phyloP scores from a whole-genome alignment of 1,140 invertebrate genomes.

The Eulimnadia texana region DNA sequence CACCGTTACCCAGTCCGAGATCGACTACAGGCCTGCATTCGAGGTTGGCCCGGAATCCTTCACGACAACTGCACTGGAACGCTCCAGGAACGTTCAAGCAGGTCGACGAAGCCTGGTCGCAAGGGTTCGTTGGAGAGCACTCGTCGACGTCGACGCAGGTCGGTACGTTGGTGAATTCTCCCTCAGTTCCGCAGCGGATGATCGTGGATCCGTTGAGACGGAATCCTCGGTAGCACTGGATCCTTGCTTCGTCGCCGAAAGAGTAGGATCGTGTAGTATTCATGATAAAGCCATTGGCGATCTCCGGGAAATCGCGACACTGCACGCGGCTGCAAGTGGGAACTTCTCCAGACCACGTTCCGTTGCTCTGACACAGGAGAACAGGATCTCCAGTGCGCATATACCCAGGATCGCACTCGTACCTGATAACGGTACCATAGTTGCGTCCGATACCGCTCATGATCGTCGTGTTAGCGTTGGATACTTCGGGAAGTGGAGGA shows the following conservation, averaged over 20 bases:
- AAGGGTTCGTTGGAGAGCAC: constrained; percentile 64
- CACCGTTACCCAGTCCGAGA: constrained; percentile 72
- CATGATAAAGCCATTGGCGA: constrained; percentile 69
- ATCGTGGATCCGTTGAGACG: constrained; percentile 69
- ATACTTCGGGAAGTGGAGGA: constrained; percentile 69
- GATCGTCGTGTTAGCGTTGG: constrained; percentile 71
- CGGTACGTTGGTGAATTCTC: constrained; percentile 69
- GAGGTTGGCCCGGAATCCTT: constrained; percentile 69
- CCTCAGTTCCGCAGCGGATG: constrained; percentile 70
- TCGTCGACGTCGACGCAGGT: constrained; percentile 84
- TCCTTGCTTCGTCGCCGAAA: constrained; percentile 78
- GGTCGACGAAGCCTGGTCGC: constrained; percentile 76
- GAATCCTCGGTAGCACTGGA: constrained; percentile 83
- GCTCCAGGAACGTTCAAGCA: constrained; percentile 82
- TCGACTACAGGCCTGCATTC: constrained; percentile 79
- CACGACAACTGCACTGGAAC: constrained; percentile 76
- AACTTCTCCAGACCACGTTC: constrained; percentile 85
- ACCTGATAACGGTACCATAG: constrained; percentile 88
- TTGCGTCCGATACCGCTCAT: constrained; percentile 85
- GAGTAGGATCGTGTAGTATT: constrained; percentile 57
- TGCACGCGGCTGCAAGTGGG: constrained; percentile 70
- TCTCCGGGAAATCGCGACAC: constrained; percentile 66
- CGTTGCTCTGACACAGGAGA: constrained; percentile 87
- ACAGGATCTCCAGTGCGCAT: constrained; percentile 72
- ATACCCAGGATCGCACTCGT: constrained; percentile 88